Conservation (phyloP, 2,797 vertebrate genomes). For the Lemur catta region DNA sequence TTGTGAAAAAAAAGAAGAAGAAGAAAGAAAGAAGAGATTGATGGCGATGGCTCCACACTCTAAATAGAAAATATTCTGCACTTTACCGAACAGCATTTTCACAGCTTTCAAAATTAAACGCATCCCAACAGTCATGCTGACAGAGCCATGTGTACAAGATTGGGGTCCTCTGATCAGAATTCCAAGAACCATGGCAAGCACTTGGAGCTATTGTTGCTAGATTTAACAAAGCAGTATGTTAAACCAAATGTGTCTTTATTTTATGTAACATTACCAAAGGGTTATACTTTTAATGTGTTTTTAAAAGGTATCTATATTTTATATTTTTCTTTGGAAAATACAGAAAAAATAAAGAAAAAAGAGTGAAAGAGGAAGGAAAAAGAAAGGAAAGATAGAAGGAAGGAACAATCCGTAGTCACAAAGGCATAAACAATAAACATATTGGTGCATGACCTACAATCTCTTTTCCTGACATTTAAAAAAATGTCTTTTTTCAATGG, state of each 20-base stretch:
- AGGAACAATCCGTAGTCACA: background rate
- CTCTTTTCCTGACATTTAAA: background rate
- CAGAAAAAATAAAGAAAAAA: background rate
- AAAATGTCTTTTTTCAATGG: background rate
- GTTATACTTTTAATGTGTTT: background rate
- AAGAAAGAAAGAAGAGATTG: too few species aligned
- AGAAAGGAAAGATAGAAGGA: background rate
- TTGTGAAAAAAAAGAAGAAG: background rate
- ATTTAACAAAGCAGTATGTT: background rate
- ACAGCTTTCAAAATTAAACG: background rate
- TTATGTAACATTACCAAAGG: background rate
- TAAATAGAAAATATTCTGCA: background rate
- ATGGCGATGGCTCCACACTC: background rate
- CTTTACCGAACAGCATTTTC: background rate
- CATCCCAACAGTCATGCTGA: background rate
- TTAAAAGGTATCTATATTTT: background rate
- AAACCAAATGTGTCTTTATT: background rate
- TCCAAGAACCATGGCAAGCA: background rate
- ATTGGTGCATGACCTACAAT: background rate
- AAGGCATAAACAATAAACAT: background rate
- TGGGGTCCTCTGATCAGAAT: background rate
- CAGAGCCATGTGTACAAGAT: background rate
- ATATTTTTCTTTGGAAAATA: slow-evolving; percentile 25
- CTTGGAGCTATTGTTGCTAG: background rate
- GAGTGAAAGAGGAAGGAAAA: background rate